Conservation (phyloP, 1,140 invertebrate species). For the Drosophila tsacasi region DNA sequence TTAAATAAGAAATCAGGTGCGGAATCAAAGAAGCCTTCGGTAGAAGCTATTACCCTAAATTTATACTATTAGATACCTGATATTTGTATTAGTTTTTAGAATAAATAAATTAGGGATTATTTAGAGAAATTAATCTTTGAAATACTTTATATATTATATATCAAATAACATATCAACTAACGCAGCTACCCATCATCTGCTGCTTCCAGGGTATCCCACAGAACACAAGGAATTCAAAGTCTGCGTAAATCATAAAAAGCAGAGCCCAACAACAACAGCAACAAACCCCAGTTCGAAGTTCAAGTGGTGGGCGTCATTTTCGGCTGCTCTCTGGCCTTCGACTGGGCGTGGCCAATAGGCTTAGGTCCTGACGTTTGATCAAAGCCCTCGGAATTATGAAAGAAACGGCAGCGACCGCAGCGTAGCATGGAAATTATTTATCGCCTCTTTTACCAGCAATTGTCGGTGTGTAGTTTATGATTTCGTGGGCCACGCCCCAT, state of each 20-base stretch:
- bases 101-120: too few relatives aligned
- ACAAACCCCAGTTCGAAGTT: constrained; percentile 37
- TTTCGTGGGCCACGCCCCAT: constrained; percentile 32
- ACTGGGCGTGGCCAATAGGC: constrained; percentile 61
- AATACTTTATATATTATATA: not conserved
- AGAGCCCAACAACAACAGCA: constrained; percentile 40
- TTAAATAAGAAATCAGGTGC: not conserved
- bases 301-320: constrained; percentile 36
- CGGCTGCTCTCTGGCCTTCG: not conserved
- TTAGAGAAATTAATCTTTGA: not conserved
- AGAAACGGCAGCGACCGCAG: constrained; percentile 46
- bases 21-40: not conserved
- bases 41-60: not conserved
- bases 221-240: constrained; percentile 20
- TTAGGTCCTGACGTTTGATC: constrained; percentile 75
- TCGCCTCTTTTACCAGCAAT: constrained; percentile 58
- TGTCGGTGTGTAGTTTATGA: constrained; percentile 74
- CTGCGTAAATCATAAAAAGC: constrained; percentile 72
- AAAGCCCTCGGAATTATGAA: constrained; percentile 76
- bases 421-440: constrained; percentile 68
- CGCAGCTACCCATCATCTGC: too few relatives aligned
- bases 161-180: not conserved
- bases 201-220: not conserved
- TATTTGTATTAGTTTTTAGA: not conserved
- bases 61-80: too few relatives aligned